These are phyloP conservation scores for Indri indri DNA, from an alignment of 2,113 vertebrate genomes.

Conservation along the genomic window DNA sequence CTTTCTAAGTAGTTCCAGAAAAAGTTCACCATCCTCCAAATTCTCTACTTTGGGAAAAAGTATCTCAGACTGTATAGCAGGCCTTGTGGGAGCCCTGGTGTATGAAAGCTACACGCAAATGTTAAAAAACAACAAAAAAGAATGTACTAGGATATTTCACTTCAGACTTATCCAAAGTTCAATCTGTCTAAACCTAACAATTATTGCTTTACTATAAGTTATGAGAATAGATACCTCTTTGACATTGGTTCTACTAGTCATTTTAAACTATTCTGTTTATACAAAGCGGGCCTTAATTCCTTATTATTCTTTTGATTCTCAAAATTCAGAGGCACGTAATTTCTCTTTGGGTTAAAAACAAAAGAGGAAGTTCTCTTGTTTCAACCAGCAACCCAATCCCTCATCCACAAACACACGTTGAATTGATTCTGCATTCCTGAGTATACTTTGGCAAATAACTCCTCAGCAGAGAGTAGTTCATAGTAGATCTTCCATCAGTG, in stretches of 20 bases:
- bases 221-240: not conserved
- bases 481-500: not conserved
- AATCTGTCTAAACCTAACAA: not conserved
- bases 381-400: not conserved
- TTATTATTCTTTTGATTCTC: not conserved
- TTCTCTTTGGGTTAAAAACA: not conserved
- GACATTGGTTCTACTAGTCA: not conserved
- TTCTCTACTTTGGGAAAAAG: not conserved
- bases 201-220: not conserved
- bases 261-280: constrained; percentile 12
- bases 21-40: not conserved
- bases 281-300: not conserved
- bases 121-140: not conserved
- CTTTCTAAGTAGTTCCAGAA: not conserved
- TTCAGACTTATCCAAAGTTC: not conserved
- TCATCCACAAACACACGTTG: not conserved
- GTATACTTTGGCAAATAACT: not conserved
- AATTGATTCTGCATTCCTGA: not conserved
- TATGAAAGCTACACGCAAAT: not conserved
- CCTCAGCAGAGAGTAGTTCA: not conserved
- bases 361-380: not conserved
- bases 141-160: not conserved
- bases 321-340: not conserved
- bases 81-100: not conserved
- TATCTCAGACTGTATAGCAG: not conserved